Evolutionary conservation across 2,797 vertebrate genomes (phyloP).

Genomic region (Selene dorsalis): DNA sequence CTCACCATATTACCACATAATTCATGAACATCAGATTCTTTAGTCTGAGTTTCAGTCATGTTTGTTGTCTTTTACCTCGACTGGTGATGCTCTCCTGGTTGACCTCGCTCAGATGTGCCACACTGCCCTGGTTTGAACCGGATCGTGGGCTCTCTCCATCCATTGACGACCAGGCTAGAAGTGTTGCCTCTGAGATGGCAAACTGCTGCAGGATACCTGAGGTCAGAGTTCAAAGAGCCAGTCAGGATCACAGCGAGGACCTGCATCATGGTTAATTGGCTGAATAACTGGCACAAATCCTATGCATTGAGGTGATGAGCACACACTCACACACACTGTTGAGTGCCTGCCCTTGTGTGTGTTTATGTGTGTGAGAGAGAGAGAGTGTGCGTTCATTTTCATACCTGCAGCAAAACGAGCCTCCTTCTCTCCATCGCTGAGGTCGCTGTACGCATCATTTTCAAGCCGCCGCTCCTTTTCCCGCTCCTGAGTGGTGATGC

Average conservation of each 20-base stretch:
- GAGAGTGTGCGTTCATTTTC: conserved; percentile 3
- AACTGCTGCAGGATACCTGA: conserved; percentile 97
- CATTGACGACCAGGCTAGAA: conserved; percentile 98
- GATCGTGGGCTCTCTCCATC: conserved; percentile 96
- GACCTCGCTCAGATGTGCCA: conserved; percentile 91
- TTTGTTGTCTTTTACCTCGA: conserved; percentile 79
- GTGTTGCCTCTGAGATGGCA: conserved; percentile 96
- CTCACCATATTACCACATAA: background rate
- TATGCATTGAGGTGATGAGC: conserved; percentile 21
- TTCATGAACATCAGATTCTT: conserved; percentile 2
- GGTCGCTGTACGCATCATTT: conserved; percentile 95
- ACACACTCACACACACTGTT: conserved; percentile 26
- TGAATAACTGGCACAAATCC: conserved; percentile 29
- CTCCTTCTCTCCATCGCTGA: conserved; percentile 98
- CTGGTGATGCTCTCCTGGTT: conserved; percentile 94
- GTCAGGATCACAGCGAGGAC: conserved; percentile 15
- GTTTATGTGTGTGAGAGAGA: background rate
- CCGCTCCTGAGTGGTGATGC: conserved; percentile 88
- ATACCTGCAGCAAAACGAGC: conserved; percentile 96
- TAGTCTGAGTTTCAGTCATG: background rate
- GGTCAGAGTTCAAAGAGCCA: conserved; percentile 51
- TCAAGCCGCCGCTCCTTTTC: conserved; percentile 86
- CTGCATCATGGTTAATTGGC: conserved; percentile 16
- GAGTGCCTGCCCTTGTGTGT: background rate
- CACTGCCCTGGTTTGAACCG: conserved; percentile 94